Evolutionary conservation across 2,797 vertebrate genomes (phyloP).

Genomic region (Scomberomorus guttatus): DNA sequence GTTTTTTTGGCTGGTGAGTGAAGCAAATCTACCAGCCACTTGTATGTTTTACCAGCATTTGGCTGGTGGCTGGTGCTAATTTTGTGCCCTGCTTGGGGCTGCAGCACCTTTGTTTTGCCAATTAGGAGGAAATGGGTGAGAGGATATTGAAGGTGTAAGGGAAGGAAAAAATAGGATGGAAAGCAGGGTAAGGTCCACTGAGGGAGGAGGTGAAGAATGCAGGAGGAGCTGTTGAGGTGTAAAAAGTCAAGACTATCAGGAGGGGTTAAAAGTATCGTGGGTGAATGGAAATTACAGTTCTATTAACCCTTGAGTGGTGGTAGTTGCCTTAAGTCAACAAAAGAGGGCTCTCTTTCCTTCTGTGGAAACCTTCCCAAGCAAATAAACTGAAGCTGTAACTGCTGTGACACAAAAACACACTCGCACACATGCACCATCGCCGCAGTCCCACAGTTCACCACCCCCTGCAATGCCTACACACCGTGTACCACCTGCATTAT

Average conservation of each 20-base stretch:
- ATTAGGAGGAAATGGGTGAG: slow-evolving; percentile 40
- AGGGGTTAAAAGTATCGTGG: background rate
- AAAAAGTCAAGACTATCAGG: slow-evolving; percentile 27
- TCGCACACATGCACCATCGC: background rate
- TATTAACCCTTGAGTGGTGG: slow-evolving; percentile 8
- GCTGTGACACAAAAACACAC: slow-evolving; percentile 1
- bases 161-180: slow-evolving; percentile 2
- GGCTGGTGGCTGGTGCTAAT: no score
- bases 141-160: background rate
- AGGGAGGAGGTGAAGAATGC: background rate
- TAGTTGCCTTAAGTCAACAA: slow-evolving; percentile 18
- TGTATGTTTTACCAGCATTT: no score
- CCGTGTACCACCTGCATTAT: slow-evolving; percentile 51
- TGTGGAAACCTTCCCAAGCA: background rate
- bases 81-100: background rate
- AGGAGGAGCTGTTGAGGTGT: background rate
- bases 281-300: slow-evolving; percentile 20
- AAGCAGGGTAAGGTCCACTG: background rate
- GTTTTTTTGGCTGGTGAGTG: no score
- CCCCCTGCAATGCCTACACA: slow-evolving; percentile 26
- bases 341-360: background rate
- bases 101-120: slow-evolving; percentile 32
- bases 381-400: slow-evolving; percentile 26
- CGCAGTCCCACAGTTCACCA: background rate
- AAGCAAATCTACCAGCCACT: no score